phyloP scores from a whole-genome alignment of 2,113 vertebrate genomes.

The Leptobrachium ailaonicum region DNA sequence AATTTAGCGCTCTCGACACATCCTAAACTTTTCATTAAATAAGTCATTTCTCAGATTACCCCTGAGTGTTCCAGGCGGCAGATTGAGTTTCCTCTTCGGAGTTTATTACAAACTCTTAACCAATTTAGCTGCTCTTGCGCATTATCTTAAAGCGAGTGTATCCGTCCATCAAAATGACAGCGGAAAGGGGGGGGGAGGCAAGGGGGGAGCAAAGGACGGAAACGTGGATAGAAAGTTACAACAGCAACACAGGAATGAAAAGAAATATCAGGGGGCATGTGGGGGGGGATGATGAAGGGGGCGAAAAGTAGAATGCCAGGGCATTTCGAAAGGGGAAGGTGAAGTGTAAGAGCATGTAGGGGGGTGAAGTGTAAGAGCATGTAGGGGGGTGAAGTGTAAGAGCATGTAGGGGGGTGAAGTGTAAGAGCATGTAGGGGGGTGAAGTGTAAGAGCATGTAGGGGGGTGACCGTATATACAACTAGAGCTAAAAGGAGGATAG shows the following conservation, averaged over 20 bases:
- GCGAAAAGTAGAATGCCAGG: not conserved
- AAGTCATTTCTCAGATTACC: conserved; percentile 12
- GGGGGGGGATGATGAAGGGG: not conserved
- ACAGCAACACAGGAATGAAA: not conserved
- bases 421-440: too few species aligned
- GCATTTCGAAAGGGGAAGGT: too few species aligned
- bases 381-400: too few species aligned
- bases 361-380: too few species aligned
- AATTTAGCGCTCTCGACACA: not conserved
- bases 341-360: too few species aligned
- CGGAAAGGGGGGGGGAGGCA: not conserved
- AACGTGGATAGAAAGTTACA: not conserved
- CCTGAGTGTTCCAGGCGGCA: not conserved
- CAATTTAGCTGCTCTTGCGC: not conserved
- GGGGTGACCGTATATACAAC: too few species aligned
- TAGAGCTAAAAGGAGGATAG: too few species aligned
- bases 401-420: too few species aligned
- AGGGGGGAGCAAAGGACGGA: not conserved
- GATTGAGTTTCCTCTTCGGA: not conserved
- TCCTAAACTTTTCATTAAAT: conserved; percentile 4
- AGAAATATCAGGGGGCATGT: not conserved
- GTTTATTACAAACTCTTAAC: not conserved
- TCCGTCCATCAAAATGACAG: not conserved
- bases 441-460: too few species aligned
- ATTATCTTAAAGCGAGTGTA: not conserved